Base-by-base conservation (phyloP, 2,888 invertebrate species). In the Stramonita haemastoma region DNA sequence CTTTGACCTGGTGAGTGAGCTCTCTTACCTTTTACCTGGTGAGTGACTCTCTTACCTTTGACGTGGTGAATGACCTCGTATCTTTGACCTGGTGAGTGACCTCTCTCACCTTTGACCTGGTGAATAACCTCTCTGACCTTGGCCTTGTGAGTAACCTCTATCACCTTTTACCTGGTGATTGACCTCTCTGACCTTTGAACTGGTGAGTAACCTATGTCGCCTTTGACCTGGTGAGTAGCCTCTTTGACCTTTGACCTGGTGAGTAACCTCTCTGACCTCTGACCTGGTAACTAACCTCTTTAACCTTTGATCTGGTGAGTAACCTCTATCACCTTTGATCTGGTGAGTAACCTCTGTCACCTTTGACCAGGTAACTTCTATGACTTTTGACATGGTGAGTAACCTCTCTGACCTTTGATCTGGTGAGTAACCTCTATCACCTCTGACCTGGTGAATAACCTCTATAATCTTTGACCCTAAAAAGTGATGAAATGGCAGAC, bases 271-370 rank as follows among this genome's bases (percentile, higher is more conserved):
- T 34, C 36, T 81, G 2, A 17, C 34, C 32, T 29, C 19, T 19
- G 19, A 19, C 29, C 17, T 81, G 15, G 32, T 46, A 8, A 46
- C 4, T 46, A 46, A 46, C 46, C 46, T 46, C 46, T 46, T 8
- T 46, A 5, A 29, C 88, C 17, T 88, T 88, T 83, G 88, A 88
- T 32, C 60, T 88, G 88, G 88, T 88, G 36, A 83, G 22, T 29
- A 22, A 17, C 26, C 81, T 83, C 46, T 36, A 8, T 83, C 46
- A 17, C 26, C 66, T 77, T 77, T 29, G 29, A 66, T 19, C 34
- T 32, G 46, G 46, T 46, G 46, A 46, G 46, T 46, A 46, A 46
- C 46, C 46, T 81, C 34, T 81, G 8, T 81, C 5, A 32, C 34
- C 32, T 29, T 34, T 19, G 19, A 19, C 29, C 17, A 34, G 15